Evolutionary conservation across 2,888 invertebrate species (phyloP).

Genomic region (Halocaridina rubra): DNA sequence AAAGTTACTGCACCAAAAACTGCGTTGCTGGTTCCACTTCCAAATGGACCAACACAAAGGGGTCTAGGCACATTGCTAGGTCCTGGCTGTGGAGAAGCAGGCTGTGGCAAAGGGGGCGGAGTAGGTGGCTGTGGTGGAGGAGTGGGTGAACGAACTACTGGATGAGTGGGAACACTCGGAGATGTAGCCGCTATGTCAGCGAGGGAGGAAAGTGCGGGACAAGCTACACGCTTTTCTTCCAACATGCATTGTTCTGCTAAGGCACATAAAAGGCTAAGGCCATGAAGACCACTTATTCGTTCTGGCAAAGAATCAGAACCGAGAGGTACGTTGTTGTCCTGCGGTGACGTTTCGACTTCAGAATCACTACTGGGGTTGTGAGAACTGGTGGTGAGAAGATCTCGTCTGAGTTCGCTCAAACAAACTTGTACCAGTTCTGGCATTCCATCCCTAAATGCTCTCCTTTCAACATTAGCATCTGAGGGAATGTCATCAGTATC

Average conservation of each 20-base stretch:
- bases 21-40: not conserved
- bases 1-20: constrained; percentile 5
- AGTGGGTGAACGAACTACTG: not conserved
- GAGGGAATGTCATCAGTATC: not conserved
- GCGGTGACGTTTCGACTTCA: not conserved
- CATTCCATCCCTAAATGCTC: not conserved
- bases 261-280: constrained; percentile 81
- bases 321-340: not conserved
- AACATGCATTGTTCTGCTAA: constrained; percentile 85
- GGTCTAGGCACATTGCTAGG: not conserved
- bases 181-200: constrained; percentile 52
- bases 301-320: constrained; percentile 9
- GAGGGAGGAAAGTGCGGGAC: constrained; percentile 64
- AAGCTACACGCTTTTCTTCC: constrained; percentile 76
- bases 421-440: constrained; percentile 8
- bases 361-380: not conserved
- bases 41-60: not conserved
- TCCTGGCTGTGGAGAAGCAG: constrained; percentile 21
- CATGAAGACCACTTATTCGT: constrained; percentile 64
- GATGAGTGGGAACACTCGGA: constrained; percentile 26
- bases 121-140: not conserved
- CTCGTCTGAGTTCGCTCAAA: not conserved
- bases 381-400: not conserved
- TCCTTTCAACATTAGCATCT: not conserved
- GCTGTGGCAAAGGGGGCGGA: not conserved